Conservation (phyloP, 2,797 vertebrate species). For the Cheracebus regulus region DNA sequence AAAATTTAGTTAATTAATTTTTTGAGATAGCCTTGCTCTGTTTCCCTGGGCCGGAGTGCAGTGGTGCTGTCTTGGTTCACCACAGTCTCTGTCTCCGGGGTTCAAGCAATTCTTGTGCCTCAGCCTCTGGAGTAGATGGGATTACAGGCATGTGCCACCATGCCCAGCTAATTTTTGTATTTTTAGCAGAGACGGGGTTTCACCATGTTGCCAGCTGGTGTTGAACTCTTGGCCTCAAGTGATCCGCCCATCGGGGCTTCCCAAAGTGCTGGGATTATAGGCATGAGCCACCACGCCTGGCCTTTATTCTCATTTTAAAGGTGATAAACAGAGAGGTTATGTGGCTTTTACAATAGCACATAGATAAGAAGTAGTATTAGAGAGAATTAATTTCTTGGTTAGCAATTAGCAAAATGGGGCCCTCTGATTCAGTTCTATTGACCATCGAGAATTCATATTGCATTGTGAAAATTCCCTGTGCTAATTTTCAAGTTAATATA, state of each 20-base stretch:
- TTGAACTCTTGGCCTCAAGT: too few species aligned
- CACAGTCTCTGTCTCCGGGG: too few species aligned
- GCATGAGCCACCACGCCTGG: too few species aligned
- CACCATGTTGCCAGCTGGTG: too few species aligned
- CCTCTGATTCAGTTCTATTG: not conserved
- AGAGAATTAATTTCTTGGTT: conserved; percentile 24
- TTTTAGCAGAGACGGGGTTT: too few species aligned
- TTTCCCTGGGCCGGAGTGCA: not conserved
- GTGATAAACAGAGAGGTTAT: not conserved
- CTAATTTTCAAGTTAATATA: not conserved
- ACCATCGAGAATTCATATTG: not conserved
- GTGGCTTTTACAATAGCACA: not conserved
- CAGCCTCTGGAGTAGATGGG: too few species aligned
- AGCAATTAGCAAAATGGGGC: not conserved
- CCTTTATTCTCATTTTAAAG: not conserved
- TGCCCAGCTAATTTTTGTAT: too few species aligned
- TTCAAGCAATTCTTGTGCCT: too few species aligned
- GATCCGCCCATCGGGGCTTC: too few species aligned
- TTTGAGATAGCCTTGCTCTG: not conserved
- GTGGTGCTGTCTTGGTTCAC: fast-evolving
- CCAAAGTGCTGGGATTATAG: too few species aligned
- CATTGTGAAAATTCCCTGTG: not conserved
- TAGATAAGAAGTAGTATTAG: not conserved
- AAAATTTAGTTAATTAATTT: not conserved
- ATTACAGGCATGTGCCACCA: too few species aligned